Conservation (phyloP, 2,113 vertebrate species). For the Lepidothrix coronata region DNA sequence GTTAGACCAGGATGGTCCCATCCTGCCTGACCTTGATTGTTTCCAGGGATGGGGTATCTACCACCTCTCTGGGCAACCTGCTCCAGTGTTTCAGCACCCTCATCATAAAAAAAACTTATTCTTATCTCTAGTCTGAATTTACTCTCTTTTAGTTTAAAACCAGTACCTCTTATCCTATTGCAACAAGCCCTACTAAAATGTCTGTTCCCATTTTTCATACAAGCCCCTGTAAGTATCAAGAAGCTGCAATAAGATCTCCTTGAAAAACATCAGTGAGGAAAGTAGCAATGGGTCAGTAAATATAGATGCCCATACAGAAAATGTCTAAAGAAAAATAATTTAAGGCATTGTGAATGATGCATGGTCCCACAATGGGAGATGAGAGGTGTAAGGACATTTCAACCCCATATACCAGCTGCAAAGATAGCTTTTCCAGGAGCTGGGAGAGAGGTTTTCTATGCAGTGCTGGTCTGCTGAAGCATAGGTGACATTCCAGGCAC, state of each 20-base stretch:
- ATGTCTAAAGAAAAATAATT: background rate
- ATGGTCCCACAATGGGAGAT: background rate
- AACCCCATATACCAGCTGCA: background rate
- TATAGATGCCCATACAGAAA: background rate
- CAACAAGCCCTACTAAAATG: background rate
- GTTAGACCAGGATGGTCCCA: background rate
- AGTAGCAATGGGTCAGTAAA: background rate
- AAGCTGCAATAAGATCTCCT: background rate
- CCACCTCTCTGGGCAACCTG: background rate
- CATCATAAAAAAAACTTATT: background rate
- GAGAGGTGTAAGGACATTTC: background rate
- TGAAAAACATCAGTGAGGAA: background rate
- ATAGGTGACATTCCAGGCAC: background rate
- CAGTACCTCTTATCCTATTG: background rate
- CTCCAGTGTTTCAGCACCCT: background rate
- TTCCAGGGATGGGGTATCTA: background rate
- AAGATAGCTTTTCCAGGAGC: background rate
- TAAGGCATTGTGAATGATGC: background rate
- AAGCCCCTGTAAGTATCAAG: background rate
- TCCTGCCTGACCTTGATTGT: background rate
- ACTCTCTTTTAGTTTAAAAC: background rate
- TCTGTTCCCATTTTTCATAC: background rate
- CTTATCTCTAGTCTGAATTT: background rate
- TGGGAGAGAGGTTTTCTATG: background rate
- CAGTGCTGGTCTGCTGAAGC: background rate